Conservation (phyloP, 53 echinoderm and acorn worm species). For the Mesocentrotus franciscanus region DNA sequence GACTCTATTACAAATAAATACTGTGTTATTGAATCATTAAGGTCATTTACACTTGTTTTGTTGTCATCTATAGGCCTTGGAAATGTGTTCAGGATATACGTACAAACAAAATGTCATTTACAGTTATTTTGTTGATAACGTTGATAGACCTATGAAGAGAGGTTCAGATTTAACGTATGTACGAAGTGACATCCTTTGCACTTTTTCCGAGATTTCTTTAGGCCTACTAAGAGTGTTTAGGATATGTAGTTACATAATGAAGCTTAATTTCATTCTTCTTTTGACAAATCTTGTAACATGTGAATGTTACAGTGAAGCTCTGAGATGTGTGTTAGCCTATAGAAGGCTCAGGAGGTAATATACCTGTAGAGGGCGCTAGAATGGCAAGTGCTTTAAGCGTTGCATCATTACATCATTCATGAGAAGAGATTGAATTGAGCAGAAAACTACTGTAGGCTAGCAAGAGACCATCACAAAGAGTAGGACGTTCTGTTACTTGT, state of each 20-base stretch:
- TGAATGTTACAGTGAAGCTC: neutral
- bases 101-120: neutral
- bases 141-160: neutral
- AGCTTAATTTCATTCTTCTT: slow-evolving; percentile 18
- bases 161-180: neutral
- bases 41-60: neutral
- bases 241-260: neutral
- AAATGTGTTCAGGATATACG: neutral
- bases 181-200: neutral
- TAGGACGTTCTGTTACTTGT: neutral
- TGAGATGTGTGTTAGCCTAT: neutral
- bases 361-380: neutral
- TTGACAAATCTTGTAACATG: neutral
- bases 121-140: neutral
- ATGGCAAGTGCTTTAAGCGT: neutral
- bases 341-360: neutral
- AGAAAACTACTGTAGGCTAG: neutral
- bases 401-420: neutral
- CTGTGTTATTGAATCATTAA: neutral
- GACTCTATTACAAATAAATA: neutral
- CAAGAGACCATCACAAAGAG: neutral
- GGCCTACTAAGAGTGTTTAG: slow-evolving; percentile 7
- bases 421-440: neutral
- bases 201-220: neutral
- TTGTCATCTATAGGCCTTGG: neutral